Base-by-base conservation (phyloP, 2,113 vertebrate genomes). In the human (Homo sapiens) region DNA sequence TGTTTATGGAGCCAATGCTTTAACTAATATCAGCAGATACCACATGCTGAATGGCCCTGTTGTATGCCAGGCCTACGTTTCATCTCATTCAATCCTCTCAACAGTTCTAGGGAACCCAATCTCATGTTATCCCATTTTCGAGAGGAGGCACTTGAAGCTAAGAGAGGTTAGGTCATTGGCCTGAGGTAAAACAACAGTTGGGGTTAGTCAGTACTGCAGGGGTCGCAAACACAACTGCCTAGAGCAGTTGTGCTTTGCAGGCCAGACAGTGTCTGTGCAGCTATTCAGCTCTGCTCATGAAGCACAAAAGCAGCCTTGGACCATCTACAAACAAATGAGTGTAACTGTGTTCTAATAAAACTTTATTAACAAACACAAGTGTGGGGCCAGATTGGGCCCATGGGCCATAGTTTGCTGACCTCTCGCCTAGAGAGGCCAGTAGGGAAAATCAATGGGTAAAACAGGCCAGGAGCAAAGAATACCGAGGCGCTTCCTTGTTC, bases 1-100 rank as follows among this genome's bases (percentile, higher is more conserved):
- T 38, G 57, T 22, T 14, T 5, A 27, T 3, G 40, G 11, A 68
- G 55, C 48, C 73, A 70, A 55, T 32, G 59, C 18, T 86, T 76
- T 11, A 23, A 45, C 66, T 10, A 14, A 20, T 10, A 38, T 18
- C 43, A 48, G 84, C 38, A 25, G 23, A 16, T 23, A 35, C 6
- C 57, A 0, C 9, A 17, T 3, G 8, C 4, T 30, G 66, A 38
- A 25, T 18, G 1, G 8, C 32, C 12, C 14, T 22, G 3, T 22
- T 3, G 45, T 1, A 5, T 3, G 8, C 57, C 14, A 8, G 93
- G 23, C 7, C 2, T 18, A 7, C 0, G 1, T 55, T 76, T 61
- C 32, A 16, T 27, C n/a, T 81, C 30, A 13, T 75, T 43, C 22
- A 70, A 70, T 45, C 61, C 18, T 50, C 43, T 84, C 45, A 7